Evolutionary conservation across 92 coral and sea anemone species (phyloP), one percentile per base, ranked within the genome.

Genomic region (Heliopora coerulea): DNA sequence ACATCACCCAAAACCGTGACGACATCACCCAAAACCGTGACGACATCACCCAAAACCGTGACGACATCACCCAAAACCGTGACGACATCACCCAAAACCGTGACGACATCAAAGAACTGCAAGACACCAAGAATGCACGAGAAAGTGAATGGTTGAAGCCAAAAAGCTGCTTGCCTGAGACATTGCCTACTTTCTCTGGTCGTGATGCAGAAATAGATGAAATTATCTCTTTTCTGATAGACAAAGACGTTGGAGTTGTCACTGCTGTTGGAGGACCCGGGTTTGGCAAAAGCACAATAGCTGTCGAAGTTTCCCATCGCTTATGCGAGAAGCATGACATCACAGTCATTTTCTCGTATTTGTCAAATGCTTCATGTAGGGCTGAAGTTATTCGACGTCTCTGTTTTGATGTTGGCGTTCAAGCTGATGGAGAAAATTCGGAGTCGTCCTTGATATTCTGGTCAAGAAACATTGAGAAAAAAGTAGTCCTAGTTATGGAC

Each of bases 261-360:
- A 35, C 72, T 21, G 27, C 40, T 10, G 26, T 35, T 65, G 72
- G 72, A 14, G 72, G 72, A 13, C 72, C 72, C 3, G 54, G 72
- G 0, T 65, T 65, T 65, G n/a, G n/a, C n/a, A n/a, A n/a, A n/a
- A n/a, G n/a, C n/a, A n/a, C n/a, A n/a, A n/a, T n/a, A n/a, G n/a
- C 72, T 18, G 28, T 65, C 54, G 56, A 65, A 27, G 72, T 65
- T 44, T 65, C 72, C 10, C 72, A 65, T 42, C 48, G 49, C 31
- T 30, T 39, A 44, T 28, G 67, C n/a, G 56, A 65, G 40, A 54
- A 65, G 30, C 54, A 40, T 1, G 29, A 28, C 8, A 42, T 65
- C 17, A 13, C 72, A 5, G 72, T 65, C n/a, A 17, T 65, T 20
- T 65, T 65, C 33, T 65, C 72, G 20, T 30, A 65, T 21, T 42